These are phyloP conservation scores for Centroberyx gerrardi DNA, from an alignment of 2,797 vertebrate species.

Conservation along the genomic window DNA sequence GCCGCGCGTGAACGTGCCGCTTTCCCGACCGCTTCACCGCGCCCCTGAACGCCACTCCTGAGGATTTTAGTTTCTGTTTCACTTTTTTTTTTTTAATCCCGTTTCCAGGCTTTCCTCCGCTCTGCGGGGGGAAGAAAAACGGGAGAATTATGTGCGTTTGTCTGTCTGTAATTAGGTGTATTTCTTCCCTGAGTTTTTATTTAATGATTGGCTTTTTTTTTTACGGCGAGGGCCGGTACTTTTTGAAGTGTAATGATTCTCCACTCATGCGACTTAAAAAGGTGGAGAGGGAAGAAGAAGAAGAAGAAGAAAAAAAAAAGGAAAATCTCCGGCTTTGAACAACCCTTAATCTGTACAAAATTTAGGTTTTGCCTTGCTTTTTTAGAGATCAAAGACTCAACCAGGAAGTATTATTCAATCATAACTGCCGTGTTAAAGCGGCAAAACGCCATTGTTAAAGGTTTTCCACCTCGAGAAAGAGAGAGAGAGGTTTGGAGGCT, in stretches of 20 bases:
- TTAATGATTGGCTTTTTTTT: slow-evolving; percentile 80
- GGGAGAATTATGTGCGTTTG: slow-evolving; percentile 76
- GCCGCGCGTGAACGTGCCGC: slow-evolving; percentile 44
- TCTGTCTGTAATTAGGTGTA: slow-evolving; percentile 82
- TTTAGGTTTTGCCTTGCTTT: slow-evolving; percentile 78
- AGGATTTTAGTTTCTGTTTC: slow-evolving; percentile 54
- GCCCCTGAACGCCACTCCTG: slow-evolving; percentile 37
- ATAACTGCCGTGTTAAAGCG: slow-evolving; percentile 78
- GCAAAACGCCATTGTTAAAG: slow-evolving; percentile 81
- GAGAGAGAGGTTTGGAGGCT: slow-evolving; percentile 76
- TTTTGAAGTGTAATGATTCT: slow-evolving; percentile 83
- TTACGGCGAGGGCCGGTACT: slow-evolving; percentile 75
- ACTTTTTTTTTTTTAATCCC: slow-evolving; percentile 63
- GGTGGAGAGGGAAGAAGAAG: slow-evolving; percentile 50
- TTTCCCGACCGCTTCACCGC: slow-evolving; percentile 47
- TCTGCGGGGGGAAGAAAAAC: slow-evolving; percentile 7
- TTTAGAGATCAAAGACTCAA: slow-evolving; percentile 81
- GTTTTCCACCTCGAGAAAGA: slow-evolving; percentile 74
- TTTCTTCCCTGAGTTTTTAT: slow-evolving; percentile 82
- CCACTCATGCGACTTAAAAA: slow-evolving; percentile 81
- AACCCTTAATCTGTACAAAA: slow-evolving; percentile 86
- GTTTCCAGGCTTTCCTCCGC: slow-evolving; percentile 68
- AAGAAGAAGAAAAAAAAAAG: slow-evolving; percentile 31
- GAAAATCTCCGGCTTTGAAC: slow-evolving; percentile 81
- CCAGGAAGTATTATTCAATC: slow-evolving; percentile 81